These are phyloP conservation scores for Gymnarchus niloticus DNA, from an alignment of 2,113 vertebrate genomes.

Conservation along the genomic window DNA sequence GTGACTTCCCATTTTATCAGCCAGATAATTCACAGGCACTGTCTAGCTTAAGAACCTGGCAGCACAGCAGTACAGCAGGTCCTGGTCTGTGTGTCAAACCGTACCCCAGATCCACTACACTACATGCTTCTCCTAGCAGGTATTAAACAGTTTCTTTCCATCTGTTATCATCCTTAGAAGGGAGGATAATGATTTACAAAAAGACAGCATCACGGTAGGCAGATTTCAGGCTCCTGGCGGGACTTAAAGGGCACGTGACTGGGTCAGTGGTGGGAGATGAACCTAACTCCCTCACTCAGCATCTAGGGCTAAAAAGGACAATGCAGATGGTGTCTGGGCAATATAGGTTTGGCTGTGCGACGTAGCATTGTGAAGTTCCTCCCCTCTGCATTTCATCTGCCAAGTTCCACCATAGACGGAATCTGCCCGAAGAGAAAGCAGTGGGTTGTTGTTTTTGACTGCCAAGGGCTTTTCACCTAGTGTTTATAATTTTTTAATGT, in stretches of 20 bases:
- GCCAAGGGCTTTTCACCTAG: no score
- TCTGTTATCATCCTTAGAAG: no score
- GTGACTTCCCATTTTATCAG: background rate
- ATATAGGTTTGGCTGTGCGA: background rate
- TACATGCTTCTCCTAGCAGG: background rate
- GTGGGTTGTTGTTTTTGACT: background rate
- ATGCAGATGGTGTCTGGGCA: background rate
- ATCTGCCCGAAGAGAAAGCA: background rate
- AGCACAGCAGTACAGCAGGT: background rate
- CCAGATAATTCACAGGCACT: background rate
- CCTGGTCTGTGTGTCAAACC: background rate
- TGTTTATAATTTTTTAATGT: background rate
- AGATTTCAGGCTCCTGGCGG: constrained; percentile 17
- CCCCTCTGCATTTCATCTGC: background rate
- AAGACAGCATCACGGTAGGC: constrained; percentile 12
- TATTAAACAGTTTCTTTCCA: background rate
- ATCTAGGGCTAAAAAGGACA: constrained; percentile 4
- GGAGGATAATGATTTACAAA: constrained; percentile 18
- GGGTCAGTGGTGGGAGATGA: background rate
- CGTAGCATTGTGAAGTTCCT: background rate
- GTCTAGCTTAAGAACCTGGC: background rate
- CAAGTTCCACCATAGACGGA: background rate
- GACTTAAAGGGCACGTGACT: background rate
- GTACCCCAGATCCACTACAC: background rate
- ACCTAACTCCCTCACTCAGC: constrained; percentile 1